phyloP scores from a whole-genome alignment of 2,113 vertebrate species.

The Thalassoma bifasciatum region DNA sequence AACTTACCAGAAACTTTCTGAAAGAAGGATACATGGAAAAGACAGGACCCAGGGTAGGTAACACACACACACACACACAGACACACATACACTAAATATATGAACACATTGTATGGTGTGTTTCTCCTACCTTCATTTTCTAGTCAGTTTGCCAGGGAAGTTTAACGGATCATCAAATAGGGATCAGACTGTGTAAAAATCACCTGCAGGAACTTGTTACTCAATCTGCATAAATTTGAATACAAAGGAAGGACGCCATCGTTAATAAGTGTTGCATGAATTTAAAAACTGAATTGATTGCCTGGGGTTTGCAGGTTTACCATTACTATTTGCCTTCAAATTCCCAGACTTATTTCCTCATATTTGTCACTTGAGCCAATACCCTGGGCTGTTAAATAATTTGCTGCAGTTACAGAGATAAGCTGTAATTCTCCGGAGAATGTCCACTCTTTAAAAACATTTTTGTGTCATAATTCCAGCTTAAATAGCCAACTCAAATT shows the following conservation, averaged over 20 bases:
- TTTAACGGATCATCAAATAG: not conserved
- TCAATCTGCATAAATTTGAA: not conserved
- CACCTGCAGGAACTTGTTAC: not conserved
- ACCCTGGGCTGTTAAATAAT: not conserved
- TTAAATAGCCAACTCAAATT: not conserved
- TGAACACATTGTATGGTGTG: not conserved
- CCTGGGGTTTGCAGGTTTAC: not conserved
- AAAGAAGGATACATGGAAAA: conserved; percentile 97
- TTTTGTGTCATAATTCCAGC: not conserved
- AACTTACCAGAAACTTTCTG: conserved; percentile 89
- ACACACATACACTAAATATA: not conserved
- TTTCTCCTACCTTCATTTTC: not conserved
- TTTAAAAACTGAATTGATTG: not conserved
- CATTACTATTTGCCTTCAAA: not conserved
- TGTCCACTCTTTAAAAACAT: not conserved
- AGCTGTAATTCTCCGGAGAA: not conserved
- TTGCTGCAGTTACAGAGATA: not conserved
- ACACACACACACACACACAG: not conserved
- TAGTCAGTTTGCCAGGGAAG: not conserved
- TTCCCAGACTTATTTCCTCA: not conserved
- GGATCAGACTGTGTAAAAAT: not conserved
- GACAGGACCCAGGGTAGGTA: conserved; percentile 89
- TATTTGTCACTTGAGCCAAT: not conserved
- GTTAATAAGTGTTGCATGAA: not conserved
- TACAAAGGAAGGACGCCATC: too few species aligned